Evolutionary conservation across 2,113 vertebrate species (phyloP).

Genomic region (Actenoides hombroni): DNA sequence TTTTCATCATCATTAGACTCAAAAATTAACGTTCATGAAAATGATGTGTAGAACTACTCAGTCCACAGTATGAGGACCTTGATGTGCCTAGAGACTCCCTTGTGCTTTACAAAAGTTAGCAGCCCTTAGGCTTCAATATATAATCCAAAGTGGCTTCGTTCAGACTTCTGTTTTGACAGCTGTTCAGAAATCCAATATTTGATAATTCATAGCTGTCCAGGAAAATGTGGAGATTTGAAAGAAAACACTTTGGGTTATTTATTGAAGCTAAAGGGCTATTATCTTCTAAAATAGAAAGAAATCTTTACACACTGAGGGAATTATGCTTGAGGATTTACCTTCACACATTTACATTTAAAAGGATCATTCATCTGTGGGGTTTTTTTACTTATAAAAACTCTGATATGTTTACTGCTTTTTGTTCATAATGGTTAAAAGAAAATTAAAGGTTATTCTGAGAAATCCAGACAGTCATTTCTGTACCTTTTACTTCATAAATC

Average conservation of each 20-base stretch:
- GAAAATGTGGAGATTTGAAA: conserved; percentile 5
- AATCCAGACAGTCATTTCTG: neutral
- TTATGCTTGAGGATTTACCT: conserved; percentile 31
- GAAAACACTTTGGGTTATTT: conserved; percentile 30
- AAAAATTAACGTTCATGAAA: neutral
- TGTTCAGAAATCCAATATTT: conserved; percentile 14
- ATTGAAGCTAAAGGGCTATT: conserved; percentile 24
- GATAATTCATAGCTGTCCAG: conserved; percentile 15
- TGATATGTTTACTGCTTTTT: neutral
- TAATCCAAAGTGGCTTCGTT: neutral
- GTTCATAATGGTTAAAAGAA: neutral
- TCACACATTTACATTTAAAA: conserved; percentile 5
- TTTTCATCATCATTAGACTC: no score
- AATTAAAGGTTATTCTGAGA: neutral
- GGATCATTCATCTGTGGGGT: neutral
- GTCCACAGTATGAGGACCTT: neutral
- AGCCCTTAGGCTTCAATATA: neutral
- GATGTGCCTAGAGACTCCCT: neutral
- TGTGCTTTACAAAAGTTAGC: neutral
- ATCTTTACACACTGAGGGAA: neutral
- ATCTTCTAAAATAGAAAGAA: conserved; percentile 40
- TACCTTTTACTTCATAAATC: neutral
- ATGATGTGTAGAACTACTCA: neutral
- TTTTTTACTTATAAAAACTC: neutral
- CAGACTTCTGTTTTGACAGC: conserved; percentile 29